Evolutionary conservation across 2,113 vertebrate species (phyloP).

Genomic region (Leiothrix lutea): DNA sequence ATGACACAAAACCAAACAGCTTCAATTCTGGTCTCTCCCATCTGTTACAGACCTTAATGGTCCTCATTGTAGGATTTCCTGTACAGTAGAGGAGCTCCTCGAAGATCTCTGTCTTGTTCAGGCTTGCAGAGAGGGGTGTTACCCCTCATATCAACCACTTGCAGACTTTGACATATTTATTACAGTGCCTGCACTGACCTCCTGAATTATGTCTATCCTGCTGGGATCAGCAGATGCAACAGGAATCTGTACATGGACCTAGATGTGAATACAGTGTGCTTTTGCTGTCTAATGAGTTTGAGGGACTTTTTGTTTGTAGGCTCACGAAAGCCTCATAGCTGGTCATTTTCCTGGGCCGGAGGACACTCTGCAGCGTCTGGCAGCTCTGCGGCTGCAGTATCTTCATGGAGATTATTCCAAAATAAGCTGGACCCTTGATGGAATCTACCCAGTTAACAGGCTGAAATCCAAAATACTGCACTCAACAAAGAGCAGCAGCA

Average conservation of each 20-base stretch:
- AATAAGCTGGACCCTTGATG: constrained; percentile 84
- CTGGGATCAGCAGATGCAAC: not conserved
- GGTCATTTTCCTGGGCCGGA: constrained; percentile 90
- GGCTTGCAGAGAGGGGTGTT: not conserved
- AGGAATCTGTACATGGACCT: not conserved
- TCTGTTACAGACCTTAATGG: not conserved
- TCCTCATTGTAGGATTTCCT: not conserved
- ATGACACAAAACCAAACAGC: not conserved
- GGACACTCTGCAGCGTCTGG: constrained; percentile 88
- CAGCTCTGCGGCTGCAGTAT: constrained; percentile 87
- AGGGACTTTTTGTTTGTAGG: constrained; percentile 65
- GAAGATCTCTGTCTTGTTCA: not conserved
- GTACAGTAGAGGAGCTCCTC: not conserved
- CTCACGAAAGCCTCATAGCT: constrained; percentile 89
- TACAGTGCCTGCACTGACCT: not conserved
- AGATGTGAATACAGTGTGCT: not conserved
- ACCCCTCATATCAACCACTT: accelerated
- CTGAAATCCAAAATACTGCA: constrained; percentile 88
- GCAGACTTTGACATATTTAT: not conserved
- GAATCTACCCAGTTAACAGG: constrained; percentile 85
- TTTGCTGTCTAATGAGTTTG: not conserved
- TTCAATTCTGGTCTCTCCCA: not conserved
- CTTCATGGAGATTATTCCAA: constrained; percentile 85
- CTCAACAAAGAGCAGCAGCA: constrained; percentile 82
- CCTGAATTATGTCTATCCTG: not conserved